Conservation (phyloP, 1,140 invertebrate species). For the Chlorops oryzae region DNA sequence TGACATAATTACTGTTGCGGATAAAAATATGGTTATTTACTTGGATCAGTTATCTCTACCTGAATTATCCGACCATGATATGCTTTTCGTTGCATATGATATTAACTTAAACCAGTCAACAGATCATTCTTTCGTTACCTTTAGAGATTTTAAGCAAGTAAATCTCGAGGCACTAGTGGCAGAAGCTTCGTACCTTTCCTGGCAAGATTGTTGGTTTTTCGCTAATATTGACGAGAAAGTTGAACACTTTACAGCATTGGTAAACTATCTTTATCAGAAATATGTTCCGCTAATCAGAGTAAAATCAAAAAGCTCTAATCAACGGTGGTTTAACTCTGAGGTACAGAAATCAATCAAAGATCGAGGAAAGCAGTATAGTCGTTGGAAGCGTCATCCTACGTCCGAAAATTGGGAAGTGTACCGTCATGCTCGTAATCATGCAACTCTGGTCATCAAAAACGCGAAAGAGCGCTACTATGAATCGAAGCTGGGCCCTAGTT, state of each 20-base stretch:
- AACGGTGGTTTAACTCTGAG: not conserved
- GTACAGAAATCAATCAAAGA: not conserved
- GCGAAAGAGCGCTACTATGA: not conserved
- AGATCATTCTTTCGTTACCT: not conserved
- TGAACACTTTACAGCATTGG: too few relatives aligned
- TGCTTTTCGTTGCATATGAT: not conserved
- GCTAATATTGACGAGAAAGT: not conserved
- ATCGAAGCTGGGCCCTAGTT: not conserved
- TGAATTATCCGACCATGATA: too few relatives aligned
- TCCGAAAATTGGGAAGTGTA: not conserved
- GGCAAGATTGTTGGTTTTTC: not conserved
- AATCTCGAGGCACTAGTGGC: not conserved
- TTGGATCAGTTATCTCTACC: not conserved
- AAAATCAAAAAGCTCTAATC: not conserved
- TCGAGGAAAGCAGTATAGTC: not conserved
- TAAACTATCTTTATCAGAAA: not conserved
- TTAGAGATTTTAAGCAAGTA: not conserved
- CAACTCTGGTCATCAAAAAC: too few relatives aligned
- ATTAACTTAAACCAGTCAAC: not conserved
- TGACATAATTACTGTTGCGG: not conserved
- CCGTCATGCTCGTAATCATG: not conserved
- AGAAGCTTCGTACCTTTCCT: not conserved
- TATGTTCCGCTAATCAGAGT: not conserved
- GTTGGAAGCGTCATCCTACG: not conserved
- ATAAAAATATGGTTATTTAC: not conserved